Conservation (phyloP, 2,888 invertebrate genomes). For the Elegia similella region DNA sequence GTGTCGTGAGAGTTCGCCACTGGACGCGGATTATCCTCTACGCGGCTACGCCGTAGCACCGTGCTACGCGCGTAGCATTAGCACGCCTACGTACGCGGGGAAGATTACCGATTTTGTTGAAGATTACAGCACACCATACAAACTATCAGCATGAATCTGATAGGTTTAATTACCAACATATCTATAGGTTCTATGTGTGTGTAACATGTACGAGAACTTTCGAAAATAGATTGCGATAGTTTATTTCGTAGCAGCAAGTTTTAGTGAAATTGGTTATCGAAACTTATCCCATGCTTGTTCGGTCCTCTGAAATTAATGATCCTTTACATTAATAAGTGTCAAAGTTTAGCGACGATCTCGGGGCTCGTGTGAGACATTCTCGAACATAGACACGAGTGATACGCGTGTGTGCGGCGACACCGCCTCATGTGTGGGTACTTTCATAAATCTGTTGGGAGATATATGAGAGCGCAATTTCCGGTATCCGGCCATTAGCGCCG, state of each 20-base stretch:
- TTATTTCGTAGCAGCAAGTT: conserved; percentile 24
- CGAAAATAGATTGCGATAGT: conserved; percentile 5
- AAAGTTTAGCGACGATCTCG: conserved; percentile 58
- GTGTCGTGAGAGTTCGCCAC: conserved; percentile 70
- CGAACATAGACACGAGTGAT: conserved; percentile 32
- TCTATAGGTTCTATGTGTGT: not conserved
- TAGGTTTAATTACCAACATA: not conserved
- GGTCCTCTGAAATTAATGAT: conserved; percentile 65
- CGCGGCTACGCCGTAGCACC: conserved; percentile 68
- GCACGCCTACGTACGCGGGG: conserved; percentile 15
- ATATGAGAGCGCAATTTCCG: conserved; percentile 95
- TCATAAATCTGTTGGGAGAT: conserved; percentile 95
- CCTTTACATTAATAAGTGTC: conserved; percentile 77
- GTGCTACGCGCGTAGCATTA: conserved; percentile 62
- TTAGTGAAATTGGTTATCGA: conserved; percentile 30
- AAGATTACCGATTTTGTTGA: not conserved
- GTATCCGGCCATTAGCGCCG: conserved; percentile 92
- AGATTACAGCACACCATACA: not conserved
- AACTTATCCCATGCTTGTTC: conserved; percentile 44
- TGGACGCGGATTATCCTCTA: conserved; percentile 72
- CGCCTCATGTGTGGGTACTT: conserved; percentile 85
- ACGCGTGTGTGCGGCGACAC: conserved; percentile 67
- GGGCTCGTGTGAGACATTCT: conserved; percentile 40
- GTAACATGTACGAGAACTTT: not conserved
- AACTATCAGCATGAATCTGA: not conserved